Evolutionary conservation across 1,140 invertebrate genomes (phyloP), one percentile per base, ranked within the genome.

Genomic region (Zaprionus gabonicus): DNA sequence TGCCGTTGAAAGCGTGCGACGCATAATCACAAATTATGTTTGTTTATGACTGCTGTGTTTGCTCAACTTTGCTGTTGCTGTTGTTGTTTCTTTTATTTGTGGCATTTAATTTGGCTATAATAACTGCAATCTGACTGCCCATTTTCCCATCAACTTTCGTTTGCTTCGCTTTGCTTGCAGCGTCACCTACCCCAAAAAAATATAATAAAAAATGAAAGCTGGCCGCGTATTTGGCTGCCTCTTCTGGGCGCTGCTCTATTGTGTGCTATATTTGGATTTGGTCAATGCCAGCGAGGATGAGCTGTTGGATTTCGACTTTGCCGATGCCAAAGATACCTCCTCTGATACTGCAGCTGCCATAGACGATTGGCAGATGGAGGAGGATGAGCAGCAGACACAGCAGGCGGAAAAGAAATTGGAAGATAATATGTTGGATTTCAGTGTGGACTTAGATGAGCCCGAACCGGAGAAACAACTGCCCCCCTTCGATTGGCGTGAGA

Each of bases 401-500:
- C 80, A 80, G 62, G 46, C 74, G 3, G 68, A 83, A 2, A 75
- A 84, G 15, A 91, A 92, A 53, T 49, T 85, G 1, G 80, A 90
- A 23, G 62, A 80, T 3, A 90, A 90, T n/a, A 91, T 90, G 82
- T 66, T 91, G 6, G 91, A 85, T 13, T 91, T 92, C 10, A 85
- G 76, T 27, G 82, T 90, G 9, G 91, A 92, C 46, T 56, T 90
- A 2, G 81, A 91, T 31, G 91, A 92, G 2, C 77, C 82, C 4
- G 74, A 91, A 34, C 76, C 81, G 12, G 80, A 90, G 36, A 82
- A 78, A 17, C 82, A 85, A 34, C 15, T 81, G 5, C 83, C 82
- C 0, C 86, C 62, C 0, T 92, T 90, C 15, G 87, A 91, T 23
- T 90, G 80, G 80, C 77, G 91, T 20, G 94, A 95, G 60, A 93